These are phyloP conservation scores for Amiota minor DNA, from an alignment of 2,888 invertebrate species.

Conservation along the genomic window DNA sequence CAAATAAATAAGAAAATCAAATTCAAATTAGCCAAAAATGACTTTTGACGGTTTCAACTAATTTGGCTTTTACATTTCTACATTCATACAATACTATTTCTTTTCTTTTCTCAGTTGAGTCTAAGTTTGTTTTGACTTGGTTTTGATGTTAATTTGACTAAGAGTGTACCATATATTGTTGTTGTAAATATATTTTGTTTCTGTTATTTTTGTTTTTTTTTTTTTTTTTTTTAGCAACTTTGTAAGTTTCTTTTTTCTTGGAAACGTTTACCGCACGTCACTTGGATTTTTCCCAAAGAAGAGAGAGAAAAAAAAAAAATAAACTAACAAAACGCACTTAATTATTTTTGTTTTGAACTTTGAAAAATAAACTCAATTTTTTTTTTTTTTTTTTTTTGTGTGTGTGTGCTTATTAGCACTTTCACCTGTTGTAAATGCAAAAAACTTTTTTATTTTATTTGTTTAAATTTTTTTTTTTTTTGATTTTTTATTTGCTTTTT, in stretches of 20 bases:
- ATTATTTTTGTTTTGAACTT: no score
- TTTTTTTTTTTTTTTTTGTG: no score
- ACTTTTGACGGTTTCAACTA: no score
- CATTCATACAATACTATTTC: background rate
- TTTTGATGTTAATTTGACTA: no score
- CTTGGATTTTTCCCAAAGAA: background rate
- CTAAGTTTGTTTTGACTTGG: no score
- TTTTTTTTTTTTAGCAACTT: background rate
- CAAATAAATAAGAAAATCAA: no score
- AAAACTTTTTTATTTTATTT: background rate
- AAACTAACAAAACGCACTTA: background rate
- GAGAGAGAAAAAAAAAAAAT: background rate
- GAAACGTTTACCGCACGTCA: background rate
- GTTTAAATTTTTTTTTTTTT: background rate
- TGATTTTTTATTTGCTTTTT: background rate
- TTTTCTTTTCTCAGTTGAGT: no score
- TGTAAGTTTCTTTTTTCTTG: background rate
- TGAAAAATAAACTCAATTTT: no score
- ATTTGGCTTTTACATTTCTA: background rate
- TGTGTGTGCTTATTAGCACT: background rate
- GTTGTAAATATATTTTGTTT: background rate
- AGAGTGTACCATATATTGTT: background rate
- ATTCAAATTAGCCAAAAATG: no score
- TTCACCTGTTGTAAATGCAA: conserved; percentile 7
- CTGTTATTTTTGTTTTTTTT: background rate